These are phyloP conservation scores for Ormyrus labotus DNA, from an alignment of 2,888 invertebrate species.

Conservation along the genomic window DNA sequence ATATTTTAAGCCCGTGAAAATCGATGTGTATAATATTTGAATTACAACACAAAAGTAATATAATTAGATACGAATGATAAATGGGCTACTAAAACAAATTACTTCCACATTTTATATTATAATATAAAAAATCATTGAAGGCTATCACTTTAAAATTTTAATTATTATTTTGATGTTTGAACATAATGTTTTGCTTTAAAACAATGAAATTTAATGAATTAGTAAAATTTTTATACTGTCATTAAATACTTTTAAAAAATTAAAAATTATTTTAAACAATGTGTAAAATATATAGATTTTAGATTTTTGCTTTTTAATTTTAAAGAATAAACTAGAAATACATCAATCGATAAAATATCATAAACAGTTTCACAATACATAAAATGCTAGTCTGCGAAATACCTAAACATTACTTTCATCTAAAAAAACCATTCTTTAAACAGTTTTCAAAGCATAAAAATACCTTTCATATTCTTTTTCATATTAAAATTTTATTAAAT, in stretches of 20 bases:
- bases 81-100: conserved; percentile 30
- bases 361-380: no score
- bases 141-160: not conserved
- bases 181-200: not conserved
- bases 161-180: conserved; percentile 7
- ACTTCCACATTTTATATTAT: not conserved
- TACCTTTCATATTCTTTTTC: no score
- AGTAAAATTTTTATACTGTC: not conserved
- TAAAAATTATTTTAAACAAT: no score
- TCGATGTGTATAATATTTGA: conserved; percentile 52
- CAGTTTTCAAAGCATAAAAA: no score
- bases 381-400: no score
- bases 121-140: not conserved
- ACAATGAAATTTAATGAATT: not conserved
- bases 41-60: conserved; percentile 47
- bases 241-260: not conserved
- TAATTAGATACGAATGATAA: conserved; percentile 44
- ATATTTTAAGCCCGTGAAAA: conserved; percentile 47
- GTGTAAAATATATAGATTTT: no score
- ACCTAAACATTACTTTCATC: no score
- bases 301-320: no score
- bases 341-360: no score
- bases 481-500: no score
- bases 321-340: no score
- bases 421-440: no score